Percentiles rank a stretch among this genome's conserved stretches.
Conservation (phyloP, 2,888 invertebrate genomes). For the Galeopsomyia nigrocyanea region DNA sequence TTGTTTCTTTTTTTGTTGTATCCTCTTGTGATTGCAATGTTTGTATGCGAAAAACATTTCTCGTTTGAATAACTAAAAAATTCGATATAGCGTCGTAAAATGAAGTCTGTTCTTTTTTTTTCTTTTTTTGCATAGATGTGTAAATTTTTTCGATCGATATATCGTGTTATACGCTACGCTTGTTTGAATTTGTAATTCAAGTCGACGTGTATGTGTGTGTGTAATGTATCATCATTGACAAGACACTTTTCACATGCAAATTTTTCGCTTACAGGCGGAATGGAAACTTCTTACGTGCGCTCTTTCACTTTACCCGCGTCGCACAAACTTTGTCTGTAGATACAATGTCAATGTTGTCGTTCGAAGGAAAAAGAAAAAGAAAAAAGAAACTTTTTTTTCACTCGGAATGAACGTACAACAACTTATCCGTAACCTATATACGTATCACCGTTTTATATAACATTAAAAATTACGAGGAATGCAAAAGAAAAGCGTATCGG, state of each 20-base stretch:
- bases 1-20: neutral
- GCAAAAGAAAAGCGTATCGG: too few species aligned
- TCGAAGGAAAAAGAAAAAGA: too few species aligned
- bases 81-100: neutral
- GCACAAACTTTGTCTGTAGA: too few species aligned
- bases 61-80: conserved; percentile 12
- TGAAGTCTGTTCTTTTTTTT: conserved; percentile 1
- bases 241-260: neutral
- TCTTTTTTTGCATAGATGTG: neutral
- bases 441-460: too few species aligned
- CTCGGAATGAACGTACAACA: too few species aligned
- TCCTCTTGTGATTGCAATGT: neutral
- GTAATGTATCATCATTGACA: conserved; percentile 16
- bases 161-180: conserved; percentile 15
- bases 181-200: conserved; percentile 9
- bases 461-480: too few species aligned
- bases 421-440: too few species aligned
- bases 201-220: neutral
- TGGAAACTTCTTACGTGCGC: too few species aligned
- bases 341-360: too few species aligned
- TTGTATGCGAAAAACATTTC: conserved; percentile 12
- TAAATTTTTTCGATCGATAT: conserved; percentile 11
- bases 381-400: too few species aligned
- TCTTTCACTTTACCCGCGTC: too few species aligned
- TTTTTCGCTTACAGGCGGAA: too few species aligned